Percentiles rank a stretch among this genome's conserved stretches.
Evolutionary conservation across 2,113 vertebrate species (phyloP).

Genomic region (Rhodinocichla rosea): DNA sequence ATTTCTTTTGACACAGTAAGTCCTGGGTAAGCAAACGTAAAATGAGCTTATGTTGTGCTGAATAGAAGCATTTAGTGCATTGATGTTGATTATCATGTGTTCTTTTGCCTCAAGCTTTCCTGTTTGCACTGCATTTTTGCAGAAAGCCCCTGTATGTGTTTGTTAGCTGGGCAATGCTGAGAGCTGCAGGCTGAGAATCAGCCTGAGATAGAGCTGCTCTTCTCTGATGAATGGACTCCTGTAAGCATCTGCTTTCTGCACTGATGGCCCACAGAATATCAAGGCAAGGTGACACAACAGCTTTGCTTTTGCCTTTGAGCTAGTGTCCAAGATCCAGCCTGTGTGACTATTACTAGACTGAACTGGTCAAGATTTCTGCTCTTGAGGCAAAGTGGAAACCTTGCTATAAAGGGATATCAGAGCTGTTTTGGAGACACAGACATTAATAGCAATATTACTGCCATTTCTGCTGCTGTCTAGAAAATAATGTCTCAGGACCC

Average conservation of each 20-base stretch:
- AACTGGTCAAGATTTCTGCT: accelerated
- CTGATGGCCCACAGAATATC: neutral
- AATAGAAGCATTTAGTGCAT: neutral
- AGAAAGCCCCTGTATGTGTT: neutral
- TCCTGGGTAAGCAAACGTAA: neutral
- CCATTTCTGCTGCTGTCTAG: neutral
- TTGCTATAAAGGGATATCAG: neutral
- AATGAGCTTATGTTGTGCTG: neutral
- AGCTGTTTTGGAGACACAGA: neutral
- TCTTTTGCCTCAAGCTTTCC: neutral
- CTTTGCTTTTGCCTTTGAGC: neutral
- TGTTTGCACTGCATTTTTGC: neutral
- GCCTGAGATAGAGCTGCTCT: neutral
- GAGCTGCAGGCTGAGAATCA: neutral
- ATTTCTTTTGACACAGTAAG: neutral
- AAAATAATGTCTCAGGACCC: neutral
- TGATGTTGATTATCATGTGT: neutral
- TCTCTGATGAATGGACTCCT: neutral
- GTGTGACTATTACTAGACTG: neutral
- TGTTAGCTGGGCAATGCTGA: neutral
- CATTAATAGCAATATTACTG: neutral
- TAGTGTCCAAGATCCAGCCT: neutral
- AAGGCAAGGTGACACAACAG: neutral
- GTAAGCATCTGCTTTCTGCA: neutral
- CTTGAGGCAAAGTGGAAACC: neutral